Percentiles rank a stretch among this genome's conserved stretches.
phyloP scores from a whole-genome alignment of 2,888 invertebrate species.

The Therioaphis trifolii region DNA sequence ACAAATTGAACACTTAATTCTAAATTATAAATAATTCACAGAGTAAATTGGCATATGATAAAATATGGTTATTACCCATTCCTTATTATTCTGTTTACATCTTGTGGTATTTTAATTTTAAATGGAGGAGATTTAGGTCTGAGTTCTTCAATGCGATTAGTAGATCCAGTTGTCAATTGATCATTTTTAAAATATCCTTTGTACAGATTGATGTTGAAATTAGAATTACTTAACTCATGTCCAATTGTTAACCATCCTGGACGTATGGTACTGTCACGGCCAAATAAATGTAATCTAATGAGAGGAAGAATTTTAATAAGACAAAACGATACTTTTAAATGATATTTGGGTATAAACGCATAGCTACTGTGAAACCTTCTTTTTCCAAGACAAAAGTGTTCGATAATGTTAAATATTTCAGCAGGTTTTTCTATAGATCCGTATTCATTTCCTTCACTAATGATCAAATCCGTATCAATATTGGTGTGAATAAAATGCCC shows the following conservation, averaged over 20 bases:
- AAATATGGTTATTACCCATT: too few relatives aligned
- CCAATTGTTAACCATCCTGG: conserved; percentile 94
- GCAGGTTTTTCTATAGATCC: conserved; percentile 96
- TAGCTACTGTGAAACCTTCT: conserved; percentile 74
- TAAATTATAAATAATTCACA: too few relatives aligned
- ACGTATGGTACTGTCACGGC: conserved; percentile 92
- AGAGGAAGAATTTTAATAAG: conserved; percentile 64
- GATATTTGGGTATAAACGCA: background rate
- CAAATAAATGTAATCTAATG: conserved; percentile 89
- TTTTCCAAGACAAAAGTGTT: conserved; percentile 95
- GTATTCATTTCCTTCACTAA: conserved; percentile 95
- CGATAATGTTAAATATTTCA: conserved; percentile 98
- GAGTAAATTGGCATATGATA: too few relatives aligned
- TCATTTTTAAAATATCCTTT: conserved; percentile 83
- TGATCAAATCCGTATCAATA: conserved; percentile 97
- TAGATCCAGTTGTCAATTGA: conserved; percentile 88
- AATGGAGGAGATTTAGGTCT: conserved; percentile 97
- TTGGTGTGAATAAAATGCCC: conserved; percentile 99
- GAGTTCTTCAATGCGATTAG: conserved; percentile 93
- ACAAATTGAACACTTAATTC: too few relatives aligned
- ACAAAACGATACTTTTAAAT: background rate
- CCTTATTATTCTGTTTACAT: too few relatives aligned
- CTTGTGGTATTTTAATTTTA: conserved; percentile 70
- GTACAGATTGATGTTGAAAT: conserved; percentile 91
- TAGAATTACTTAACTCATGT: conserved; percentile 92